Evolutionary conservation across 1,140 invertebrate genomes (phyloP).

Genomic region (Diuraphis noxia): DNA sequence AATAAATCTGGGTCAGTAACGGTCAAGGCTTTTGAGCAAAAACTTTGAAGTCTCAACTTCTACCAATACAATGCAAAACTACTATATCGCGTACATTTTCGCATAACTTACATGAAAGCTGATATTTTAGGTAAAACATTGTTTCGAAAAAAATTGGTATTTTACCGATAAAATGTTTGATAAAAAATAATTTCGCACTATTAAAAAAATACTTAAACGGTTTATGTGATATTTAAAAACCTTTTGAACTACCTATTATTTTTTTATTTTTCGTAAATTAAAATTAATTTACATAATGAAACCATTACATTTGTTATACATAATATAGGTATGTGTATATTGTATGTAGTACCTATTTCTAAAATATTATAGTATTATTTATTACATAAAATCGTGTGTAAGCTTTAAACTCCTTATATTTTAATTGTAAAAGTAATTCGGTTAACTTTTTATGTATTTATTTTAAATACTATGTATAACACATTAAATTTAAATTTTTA

Average conservation of each 20-base stretch:
- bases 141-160: neutral
- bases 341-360: neutral
- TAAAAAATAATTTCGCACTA: neutral
- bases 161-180: neutral
- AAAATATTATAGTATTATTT: neutral
- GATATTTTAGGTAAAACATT: neutral
- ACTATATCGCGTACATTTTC: neutral
- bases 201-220: neutral
- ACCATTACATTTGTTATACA: no score
- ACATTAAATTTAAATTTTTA: neutral
- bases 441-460: neutral
- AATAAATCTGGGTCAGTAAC: slow-evolving; percentile 1
- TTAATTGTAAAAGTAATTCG: neutral
- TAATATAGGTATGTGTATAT: neutral
- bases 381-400: neutral
- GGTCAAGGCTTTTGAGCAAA: neutral
- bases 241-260: neutral
- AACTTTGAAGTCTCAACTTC: neutral
- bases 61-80: neutral
- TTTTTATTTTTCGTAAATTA: no score
- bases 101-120: neutral
- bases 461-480: neutral
- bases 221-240: no score
- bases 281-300: neutral
- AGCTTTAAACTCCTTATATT: neutral